These are phyloP conservation scores for Anoplius nigerrimus DNA, from an alignment of 2,888 invertebrate genomes.

Conservation along the genomic window DNA sequence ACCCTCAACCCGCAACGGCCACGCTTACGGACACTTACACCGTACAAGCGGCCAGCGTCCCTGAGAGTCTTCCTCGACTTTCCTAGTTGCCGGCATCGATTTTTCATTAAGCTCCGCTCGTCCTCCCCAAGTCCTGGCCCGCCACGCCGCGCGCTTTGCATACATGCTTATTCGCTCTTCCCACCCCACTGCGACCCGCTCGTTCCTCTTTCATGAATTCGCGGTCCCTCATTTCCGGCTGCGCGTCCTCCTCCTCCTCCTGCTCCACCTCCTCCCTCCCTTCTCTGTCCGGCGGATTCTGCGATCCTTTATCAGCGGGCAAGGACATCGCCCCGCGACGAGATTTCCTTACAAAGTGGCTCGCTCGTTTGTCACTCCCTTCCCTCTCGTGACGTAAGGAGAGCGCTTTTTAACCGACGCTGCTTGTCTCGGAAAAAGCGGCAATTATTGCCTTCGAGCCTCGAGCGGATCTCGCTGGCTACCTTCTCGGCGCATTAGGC, in stretches of 20 bases:
- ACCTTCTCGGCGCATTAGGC: too few species aligned
- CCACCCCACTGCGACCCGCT: constrained; percentile 31
- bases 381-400: too few species aligned
- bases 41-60: background rate
- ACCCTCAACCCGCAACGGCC: background rate
- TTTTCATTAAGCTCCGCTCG: constrained; percentile 60
- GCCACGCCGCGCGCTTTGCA: constrained; percentile 43
- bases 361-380: background rate
- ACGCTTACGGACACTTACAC: constrained; percentile 23
- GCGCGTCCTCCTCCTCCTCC: constrained; percentile 22
- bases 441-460: too few species aligned
- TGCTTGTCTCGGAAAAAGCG: too few species aligned
- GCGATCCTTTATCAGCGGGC: too few species aligned
- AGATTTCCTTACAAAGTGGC: constrained; percentile 1
- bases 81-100: constrained; percentile 53
- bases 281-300: too few species aligned
- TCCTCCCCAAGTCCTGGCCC: constrained; percentile 7
- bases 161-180: constrained; percentile 43
- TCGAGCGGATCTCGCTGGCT: too few species aligned
- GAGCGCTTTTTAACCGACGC: too few species aligned
- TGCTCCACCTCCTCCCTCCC: constrained; percentile 12
- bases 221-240: constrained; percentile 31
- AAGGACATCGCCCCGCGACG: background rate
- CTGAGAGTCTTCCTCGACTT: constrained; percentile 19
- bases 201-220: constrained; percentile 13